phyloP scores from a whole-genome alignment of 2,888 invertebrate species.

The Papilio demoleus region DNA sequence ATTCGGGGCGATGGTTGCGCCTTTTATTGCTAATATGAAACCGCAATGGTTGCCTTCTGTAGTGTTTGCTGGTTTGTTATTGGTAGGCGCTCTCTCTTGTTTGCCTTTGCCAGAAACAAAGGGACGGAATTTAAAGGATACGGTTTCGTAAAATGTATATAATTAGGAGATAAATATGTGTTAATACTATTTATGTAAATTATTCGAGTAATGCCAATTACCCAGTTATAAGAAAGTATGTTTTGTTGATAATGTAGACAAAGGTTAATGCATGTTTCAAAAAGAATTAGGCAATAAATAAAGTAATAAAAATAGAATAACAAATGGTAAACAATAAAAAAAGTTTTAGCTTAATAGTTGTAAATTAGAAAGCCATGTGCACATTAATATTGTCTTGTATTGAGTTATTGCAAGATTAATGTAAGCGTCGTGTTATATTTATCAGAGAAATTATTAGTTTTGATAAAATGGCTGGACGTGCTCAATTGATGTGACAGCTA shows the following conservation, averaged over 20 bases:
- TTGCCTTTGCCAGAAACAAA: conserved; percentile 65
- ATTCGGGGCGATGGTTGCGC: conserved; percentile 61
- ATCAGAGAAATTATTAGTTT: conserved; percentile 40
- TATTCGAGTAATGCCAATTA: neutral
- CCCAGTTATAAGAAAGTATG: conserved; percentile 28
- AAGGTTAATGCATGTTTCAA: conserved; percentile 31
- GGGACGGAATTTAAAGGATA: conserved; percentile 59
- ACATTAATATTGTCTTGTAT: conserved; percentile 37
- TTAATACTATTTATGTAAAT: neutral
- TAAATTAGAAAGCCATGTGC: conserved; percentile 41
- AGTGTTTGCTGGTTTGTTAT: conserved; percentile 57
- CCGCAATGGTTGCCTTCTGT: conserved; percentile 60
- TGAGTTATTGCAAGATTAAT: conserved; percentile 39
- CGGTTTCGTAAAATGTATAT: conserved; percentile 51
- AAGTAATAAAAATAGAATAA: conserved; percentile 35
- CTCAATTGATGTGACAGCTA: conserved; percentile 28
- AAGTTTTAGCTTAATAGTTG: conserved; percentile 42
- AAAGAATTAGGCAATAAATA: conserved; percentile 34
- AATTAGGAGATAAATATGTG: neutral
- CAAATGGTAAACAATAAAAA: conserved; percentile 40
- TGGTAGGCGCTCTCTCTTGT: conserved; percentile 57
- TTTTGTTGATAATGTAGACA: conserved; percentile 16
- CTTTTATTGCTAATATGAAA: conserved; percentile 58
- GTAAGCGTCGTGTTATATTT: conserved; percentile 39
- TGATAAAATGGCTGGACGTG: conserved; percentile 37